phyloP scores from a whole-genome alignment of 2,888 invertebrate species.

The Tetranychus truncatus region DNA sequence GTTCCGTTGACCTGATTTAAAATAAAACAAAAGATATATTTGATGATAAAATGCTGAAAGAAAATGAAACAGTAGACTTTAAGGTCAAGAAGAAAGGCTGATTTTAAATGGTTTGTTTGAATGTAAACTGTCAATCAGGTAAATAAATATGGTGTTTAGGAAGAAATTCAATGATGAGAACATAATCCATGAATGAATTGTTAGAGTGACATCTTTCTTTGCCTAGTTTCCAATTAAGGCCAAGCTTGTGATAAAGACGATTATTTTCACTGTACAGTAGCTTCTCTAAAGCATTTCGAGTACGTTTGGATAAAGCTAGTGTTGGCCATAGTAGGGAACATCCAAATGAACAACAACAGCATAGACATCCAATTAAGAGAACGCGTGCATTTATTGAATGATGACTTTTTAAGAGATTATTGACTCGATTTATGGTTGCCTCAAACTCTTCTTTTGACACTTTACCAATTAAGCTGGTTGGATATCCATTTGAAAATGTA shows the following conservation, averaged over 20 bases:
- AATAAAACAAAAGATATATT: too few species aligned
- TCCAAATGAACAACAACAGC: slow-evolving; percentile 22
- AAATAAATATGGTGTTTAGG: slow-evolving; percentile 33
- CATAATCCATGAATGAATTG: slow-evolving; percentile 29
- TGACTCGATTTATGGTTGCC: slow-evolving; percentile 17
- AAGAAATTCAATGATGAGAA: slow-evolving; percentile 33
- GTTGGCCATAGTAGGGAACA: slow-evolving; percentile 22
- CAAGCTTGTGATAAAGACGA: slow-evolving; percentile 35
- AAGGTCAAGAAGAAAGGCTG: too few species aligned
- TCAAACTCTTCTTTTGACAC: slow-evolving; percentile 22
- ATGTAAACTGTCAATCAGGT: slow-evolving; percentile 30
- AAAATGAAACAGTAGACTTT: too few species aligned
- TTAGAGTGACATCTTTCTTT: slow-evolving; percentile 34
- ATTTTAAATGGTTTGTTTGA: too few species aligned
- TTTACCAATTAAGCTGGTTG: slow-evolving; percentile 20
- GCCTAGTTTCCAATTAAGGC: slow-evolving; percentile 33
- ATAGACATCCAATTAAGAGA: slow-evolving; percentile 21
- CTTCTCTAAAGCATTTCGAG: slow-evolving; percentile 21
- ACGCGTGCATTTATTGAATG: slow-evolving; percentile 22
- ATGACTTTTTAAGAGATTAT: slow-evolving; percentile 17
- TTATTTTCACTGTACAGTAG: slow-evolving; percentile 35
- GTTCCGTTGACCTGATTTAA: too few species aligned
- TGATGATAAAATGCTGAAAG: too few species aligned
- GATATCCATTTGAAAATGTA: slow-evolving; percentile 18
- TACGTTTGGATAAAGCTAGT: slow-evolving; percentile 21